A percentile compares a stretch with the other conserved stretches of the same genome.
Evolutionary conservation across 1,140 invertebrate genomes (phyloP).

Genomic region (Limonius californicus): DNA sequence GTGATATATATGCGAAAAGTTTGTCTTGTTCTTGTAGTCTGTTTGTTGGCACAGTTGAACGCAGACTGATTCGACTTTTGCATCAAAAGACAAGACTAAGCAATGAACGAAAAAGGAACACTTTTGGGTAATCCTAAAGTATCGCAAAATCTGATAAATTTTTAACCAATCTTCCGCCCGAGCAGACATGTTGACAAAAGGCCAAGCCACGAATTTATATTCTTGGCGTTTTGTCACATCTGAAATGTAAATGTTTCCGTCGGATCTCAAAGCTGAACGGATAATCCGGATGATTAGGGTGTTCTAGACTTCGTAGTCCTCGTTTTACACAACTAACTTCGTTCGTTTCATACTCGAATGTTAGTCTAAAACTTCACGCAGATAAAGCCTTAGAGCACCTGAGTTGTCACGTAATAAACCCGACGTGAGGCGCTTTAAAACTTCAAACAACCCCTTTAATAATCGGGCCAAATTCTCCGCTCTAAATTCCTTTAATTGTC

Average conservation of each 20-base stretch:
- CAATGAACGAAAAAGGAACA: too few relatives aligned
- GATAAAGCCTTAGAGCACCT: background rate
- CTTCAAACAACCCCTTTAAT: background rate
- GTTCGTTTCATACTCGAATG: background rate
- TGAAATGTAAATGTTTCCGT: conserved; percentile 1
- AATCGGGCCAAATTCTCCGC: background rate
- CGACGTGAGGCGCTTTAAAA: background rate
- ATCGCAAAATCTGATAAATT: background rate
- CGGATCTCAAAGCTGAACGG: background rate
- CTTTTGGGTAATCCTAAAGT: too few relatives aligned
- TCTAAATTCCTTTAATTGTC: too few relatives aligned
- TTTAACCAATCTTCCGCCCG: background rate
- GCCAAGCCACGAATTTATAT: background rate
- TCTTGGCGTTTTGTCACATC: conserved; percentile 1
- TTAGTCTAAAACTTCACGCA: background rate
- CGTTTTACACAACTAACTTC: background rate
- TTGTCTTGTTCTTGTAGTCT: too few relatives aligned
- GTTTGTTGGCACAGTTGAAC: too few relatives aligned
- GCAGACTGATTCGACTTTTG: too few relatives aligned
- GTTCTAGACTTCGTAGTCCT: background rate
- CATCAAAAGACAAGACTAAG: too few relatives aligned
- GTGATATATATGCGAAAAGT: too few relatives aligned
- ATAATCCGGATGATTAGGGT: background rate
- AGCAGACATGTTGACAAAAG: background rate
- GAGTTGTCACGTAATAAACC: background rate